Conservation (phyloP, 2,888 invertebrate species). For the Lathronympha strigana region DNA sequence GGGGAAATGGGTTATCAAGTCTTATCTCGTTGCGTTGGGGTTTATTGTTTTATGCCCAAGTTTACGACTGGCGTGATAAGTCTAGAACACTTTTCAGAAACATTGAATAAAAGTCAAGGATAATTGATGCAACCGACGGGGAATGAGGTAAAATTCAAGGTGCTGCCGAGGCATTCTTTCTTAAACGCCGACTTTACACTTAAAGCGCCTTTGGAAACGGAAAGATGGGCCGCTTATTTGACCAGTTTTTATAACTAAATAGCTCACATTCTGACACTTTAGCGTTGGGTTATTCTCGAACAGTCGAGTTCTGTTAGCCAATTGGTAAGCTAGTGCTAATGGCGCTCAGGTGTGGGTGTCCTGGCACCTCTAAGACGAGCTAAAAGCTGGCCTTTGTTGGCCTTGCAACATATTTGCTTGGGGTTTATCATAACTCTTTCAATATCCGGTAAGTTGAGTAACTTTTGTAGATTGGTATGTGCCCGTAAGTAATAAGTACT, state of each 20-base stretch:
- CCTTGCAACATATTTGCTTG: constrained; percentile 53
- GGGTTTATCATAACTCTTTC: constrained; percentile 47
- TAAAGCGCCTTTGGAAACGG: constrained; percentile 35
- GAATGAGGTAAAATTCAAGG: constrained; percentile 35
- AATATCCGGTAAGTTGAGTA: constrained; percentile 15
- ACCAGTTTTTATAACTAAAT: constrained; percentile 46
- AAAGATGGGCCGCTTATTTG: constrained; percentile 43
- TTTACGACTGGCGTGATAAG: constrained; percentile 29
- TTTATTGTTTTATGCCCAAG: constrained; percentile 60
- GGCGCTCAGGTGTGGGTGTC: constrained; percentile 55
- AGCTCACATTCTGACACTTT: constrained; percentile 45
- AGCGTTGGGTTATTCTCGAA: constrained; percentile 28
- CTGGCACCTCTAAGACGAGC: constrained; percentile 55
- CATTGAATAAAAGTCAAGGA: constrained; percentile 31
- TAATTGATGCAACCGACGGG: constrained; percentile 31
- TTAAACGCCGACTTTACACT: constrained; percentile 30
- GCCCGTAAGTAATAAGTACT: neutral
- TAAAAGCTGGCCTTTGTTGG: constrained; percentile 60
- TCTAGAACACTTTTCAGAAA: constrained; percentile 29
- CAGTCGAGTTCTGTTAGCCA: constrained; percentile 45
- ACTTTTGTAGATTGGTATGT: neutral
- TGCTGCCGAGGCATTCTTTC: constrained; percentile 29
- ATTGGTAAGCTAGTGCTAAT: constrained; percentile 59
- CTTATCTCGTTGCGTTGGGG: constrained; percentile 50
- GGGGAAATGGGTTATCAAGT: constrained; percentile 64